A percentile compares a stretch with the other conserved stretches of the same genome.
phyloP scores from a whole-genome alignment of 2,113 vertebrate species.

The Elephantulus edwardii region DNA sequence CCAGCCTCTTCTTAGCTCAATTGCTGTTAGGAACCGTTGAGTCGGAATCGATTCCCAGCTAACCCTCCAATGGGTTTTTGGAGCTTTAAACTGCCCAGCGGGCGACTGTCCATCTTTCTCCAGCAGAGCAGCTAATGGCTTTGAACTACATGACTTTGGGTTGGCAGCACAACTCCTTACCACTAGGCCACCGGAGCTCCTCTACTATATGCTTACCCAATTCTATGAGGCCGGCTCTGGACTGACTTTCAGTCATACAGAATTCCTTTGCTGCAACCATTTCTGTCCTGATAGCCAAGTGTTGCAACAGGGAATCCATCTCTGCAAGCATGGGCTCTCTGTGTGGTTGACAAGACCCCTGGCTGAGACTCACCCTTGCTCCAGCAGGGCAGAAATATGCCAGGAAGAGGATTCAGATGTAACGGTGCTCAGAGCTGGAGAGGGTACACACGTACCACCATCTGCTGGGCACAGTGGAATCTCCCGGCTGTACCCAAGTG shows the following conservation, averaged over 20 bases:
- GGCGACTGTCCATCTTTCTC: too few species aligned
- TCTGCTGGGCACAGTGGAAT: background rate
- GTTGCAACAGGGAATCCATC: background rate
- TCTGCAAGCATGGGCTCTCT: background rate
- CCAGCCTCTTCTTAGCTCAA: background rate
- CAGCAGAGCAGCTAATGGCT: too few species aligned
- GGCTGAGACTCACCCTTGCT: fast-evolving
- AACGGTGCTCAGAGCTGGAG: fast-evolving
- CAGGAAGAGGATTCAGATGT: background rate
- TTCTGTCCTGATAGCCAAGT: background rate
- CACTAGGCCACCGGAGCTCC: too few species aligned
- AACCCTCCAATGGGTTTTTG: too few species aligned
- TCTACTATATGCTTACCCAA: too few species aligned
- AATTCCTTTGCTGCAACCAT: background rate
- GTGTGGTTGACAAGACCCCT: background rate
- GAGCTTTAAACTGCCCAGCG: too few species aligned
- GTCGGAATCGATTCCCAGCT: too few species aligned
- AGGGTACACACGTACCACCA: background rate
- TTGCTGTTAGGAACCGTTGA: too few species aligned
- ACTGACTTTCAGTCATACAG: background rate
- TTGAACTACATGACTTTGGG: too few species aligned
- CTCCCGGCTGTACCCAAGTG: background rate
- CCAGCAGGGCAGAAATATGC: fast-evolving
- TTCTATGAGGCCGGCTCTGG: fast-evolving
- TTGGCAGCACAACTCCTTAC: too few species aligned